A percentile compares a stretch with the other conserved stretches of the same genome.
These are phyloP conservation scores for Agriotes lineatus DNA, from an alignment of 2,888 invertebrate genomes.

Conservation along the genomic window DNA sequence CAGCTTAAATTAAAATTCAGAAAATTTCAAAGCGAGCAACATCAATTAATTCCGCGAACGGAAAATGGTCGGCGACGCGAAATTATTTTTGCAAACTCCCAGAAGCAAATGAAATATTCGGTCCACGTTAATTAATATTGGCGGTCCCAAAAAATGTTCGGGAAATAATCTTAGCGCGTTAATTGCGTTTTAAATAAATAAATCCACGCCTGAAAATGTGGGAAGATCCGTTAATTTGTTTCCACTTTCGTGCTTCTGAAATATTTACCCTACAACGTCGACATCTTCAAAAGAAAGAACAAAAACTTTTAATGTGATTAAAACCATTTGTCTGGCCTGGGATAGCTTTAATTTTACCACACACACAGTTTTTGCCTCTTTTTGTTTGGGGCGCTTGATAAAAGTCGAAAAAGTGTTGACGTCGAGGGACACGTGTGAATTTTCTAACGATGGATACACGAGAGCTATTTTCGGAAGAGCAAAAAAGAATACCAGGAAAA, in stretches of 20 bases:
- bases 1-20: too few relatives aligned
- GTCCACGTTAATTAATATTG: background rate
- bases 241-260: conserved; percentile 35
- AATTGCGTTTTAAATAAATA: conserved; percentile 16
- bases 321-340: conserved; percentile 44
- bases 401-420: conserved; percentile 31
- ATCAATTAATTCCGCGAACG: background rate
- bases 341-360: conserved; percentile 44
- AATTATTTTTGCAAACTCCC: background rate
- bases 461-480: background rate
- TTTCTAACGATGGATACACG: conserved; percentile 33
- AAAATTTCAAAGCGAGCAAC: background rate
- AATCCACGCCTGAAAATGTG: conserved; percentile 16
- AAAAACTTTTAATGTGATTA: conserved; percentile 42
- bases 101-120: background rate
- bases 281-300: conserved; percentile 34
- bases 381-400: conserved; percentile 25
- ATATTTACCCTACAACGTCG: conserved; percentile 40
- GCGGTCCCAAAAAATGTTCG: background rate
- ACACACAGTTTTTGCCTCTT: conserved; percentile 39
- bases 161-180: background rate
- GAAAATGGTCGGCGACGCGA: background rate
- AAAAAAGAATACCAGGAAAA: background rate
- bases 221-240: conserved; percentile 37
- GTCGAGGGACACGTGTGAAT: conserved; percentile 36